phyloP scores from a whole-genome alignment of 2,888 invertebrate genomes.

The Pyrrhopygopsis socrates region DNA sequence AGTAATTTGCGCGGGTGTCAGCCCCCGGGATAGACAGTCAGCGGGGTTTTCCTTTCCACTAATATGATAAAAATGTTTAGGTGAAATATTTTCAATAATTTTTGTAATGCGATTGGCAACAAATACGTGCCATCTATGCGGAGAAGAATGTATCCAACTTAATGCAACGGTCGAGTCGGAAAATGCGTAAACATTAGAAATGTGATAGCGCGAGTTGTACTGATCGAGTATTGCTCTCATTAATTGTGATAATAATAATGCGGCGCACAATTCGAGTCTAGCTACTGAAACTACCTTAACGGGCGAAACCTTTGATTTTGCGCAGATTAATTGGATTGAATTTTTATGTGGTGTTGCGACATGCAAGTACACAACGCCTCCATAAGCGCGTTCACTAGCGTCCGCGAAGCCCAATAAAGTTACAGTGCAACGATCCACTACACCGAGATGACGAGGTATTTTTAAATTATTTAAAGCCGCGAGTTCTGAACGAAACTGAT shows the following conservation, averaged over 20 bases:
- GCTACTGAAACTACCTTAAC: background rate
- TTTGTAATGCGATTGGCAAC: constrained; percentile 27
- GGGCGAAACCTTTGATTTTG: background rate
- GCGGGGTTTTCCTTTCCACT: background rate
- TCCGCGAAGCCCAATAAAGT: background rate
- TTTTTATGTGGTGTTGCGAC: background rate
- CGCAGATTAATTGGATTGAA: background rate
- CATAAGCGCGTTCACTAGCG: constrained; percentile 1
- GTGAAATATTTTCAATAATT: background rate
- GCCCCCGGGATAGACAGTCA: constrained; percentile 26
- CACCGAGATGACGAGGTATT: background rate
- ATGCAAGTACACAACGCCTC: background rate
- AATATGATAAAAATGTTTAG: constrained; percentile 12
- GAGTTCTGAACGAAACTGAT: background rate
- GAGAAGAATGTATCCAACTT: background rate
- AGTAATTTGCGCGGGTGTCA: constrained; percentile 6
- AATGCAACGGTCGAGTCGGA: background rate
- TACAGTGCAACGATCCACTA: background rate
- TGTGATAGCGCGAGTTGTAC: background rate
- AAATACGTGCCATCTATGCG: constrained; percentile 14
- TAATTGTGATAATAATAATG: background rate
- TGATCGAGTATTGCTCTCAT: background rate
- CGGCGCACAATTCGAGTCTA: background rate
- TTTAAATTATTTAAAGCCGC: background rate
- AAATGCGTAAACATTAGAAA: background rate